Conservation (phyloP, 2,113 vertebrate species). For the Aegotheles bennettii region DNA sequence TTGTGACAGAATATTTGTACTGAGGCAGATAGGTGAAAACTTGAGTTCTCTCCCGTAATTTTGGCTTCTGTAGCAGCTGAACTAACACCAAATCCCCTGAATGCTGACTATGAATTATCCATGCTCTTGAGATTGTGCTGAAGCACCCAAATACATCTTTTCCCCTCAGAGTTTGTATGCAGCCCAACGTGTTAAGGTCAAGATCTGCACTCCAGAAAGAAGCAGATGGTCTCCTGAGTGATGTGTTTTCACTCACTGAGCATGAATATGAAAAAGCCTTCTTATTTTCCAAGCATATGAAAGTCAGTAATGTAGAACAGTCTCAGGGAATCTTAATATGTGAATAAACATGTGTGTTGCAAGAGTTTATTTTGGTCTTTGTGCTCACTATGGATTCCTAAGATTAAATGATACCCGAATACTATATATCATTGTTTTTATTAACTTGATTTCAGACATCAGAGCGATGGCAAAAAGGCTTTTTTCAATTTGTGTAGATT, state of each 20-base stretch:
- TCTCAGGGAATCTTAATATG: constrained; percentile 48
- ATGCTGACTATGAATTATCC: background rate
- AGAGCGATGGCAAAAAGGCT: constrained; percentile 24
- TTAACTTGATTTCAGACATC: background rate
- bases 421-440: constrained; percentile 17
- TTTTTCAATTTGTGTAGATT: constrained; percentile 38
- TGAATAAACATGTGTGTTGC: constrained; percentile 26
- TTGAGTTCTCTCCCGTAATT: background rate
- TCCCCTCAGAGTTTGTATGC: background rate
- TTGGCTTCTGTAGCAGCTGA: background rate
- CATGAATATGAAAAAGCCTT: constrained; percentile 4
- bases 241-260: constrained; percentile 27
- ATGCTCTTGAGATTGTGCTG: background rate
- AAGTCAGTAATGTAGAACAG: constrained; percentile 40
- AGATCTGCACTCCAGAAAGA: constrained; percentile 15
- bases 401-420: constrained; percentile 2
- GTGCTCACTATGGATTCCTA: constrained; percentile 30
- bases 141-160: constrained; percentile 27
- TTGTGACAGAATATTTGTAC: background rate
- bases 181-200: constrained; percentile 37
- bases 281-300: constrained; percentile 34
- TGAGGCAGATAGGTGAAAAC: background rate
- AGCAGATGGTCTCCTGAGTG: constrained; percentile 50
- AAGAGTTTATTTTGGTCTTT: constrained; percentile 41
- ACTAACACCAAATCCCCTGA: background rate